A percentile compares a stretch with the other conserved stretches of the same genome.
Evolutionary conservation across 2,888 invertebrate species (phyloP).

Genomic region (Melipona bicolor): DNA sequence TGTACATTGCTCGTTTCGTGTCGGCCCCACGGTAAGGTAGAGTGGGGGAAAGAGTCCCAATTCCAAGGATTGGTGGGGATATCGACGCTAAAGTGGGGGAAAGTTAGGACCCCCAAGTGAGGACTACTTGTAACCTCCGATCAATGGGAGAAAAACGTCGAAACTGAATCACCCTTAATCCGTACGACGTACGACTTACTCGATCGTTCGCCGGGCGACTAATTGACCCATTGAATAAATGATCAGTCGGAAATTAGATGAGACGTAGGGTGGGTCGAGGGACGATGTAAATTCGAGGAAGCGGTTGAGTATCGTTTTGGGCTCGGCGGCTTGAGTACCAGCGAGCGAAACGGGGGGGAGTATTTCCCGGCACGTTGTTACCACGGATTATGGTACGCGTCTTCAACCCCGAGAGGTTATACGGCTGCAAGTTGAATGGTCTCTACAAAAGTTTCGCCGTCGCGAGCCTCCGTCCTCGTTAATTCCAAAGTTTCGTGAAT

Average conservation of each 20-base stretch:
- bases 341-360: constrained; percentile 36
- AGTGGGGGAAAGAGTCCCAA: too few relatives aligned
- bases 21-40: too few relatives aligned
- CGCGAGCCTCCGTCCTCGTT: constrained; percentile 67
- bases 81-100: too few relatives aligned
- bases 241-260: constrained; percentile 32
- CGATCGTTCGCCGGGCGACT: constrained; percentile 7
- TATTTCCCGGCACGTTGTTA: constrained; percentile 71
- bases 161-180: not conserved
- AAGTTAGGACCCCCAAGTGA: too few relatives aligned
- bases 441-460: constrained; percentile 67
- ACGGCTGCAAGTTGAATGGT: constrained; percentile 71
- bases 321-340: constrained; percentile 14
- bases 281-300: constrained; percentile 23
- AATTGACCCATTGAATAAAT: constrained; percentile 20
- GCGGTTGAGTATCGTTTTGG: constrained; percentile 17
- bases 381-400: constrained; percentile 70
- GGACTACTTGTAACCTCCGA: too few relatives aligned
- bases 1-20: too few relatives aligned
- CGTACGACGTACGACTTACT: not conserved
- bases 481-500: constrained; percentile 72
- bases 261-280: not conserved
- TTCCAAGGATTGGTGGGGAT: too few relatives aligned
- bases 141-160: not conserved
- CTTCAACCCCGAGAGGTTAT: constrained; percentile 70